phyloP scores from a whole-genome alignment of 1,140 invertebrate genomes.

The Pseudomyrmex gracilis region DNA sequence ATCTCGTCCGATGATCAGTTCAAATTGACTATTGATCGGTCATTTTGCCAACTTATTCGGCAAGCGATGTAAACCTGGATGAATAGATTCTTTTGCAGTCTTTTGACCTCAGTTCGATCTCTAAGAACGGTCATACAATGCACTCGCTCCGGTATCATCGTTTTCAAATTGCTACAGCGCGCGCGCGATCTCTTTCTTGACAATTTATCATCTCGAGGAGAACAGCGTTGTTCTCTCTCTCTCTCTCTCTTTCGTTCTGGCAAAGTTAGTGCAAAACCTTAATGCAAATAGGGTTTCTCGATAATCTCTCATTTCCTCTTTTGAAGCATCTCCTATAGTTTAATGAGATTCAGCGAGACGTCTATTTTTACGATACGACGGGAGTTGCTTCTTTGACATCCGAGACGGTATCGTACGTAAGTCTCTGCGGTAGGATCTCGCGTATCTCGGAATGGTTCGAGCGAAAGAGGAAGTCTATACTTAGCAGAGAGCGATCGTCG shows the following conservation, averaged over 20 bases:
- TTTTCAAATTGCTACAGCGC: too few relatives aligned
- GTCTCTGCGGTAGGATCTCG: constrained; percentile 62
- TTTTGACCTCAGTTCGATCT: too few relatives aligned
- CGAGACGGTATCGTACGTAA: constrained; percentile 67
- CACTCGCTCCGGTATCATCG: too few relatives aligned
- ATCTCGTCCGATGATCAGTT: background rate
- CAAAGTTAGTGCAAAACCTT: too few relatives aligned
- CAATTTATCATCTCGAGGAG: too few relatives aligned
- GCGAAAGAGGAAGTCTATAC: constrained; percentile 76
- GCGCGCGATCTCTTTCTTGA: too few relatives aligned
- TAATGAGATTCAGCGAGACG: constrained; percentile 58
- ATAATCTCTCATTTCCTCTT: background rate
- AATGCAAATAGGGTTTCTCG: too few relatives aligned
- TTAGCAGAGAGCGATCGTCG: constrained; percentile 75
- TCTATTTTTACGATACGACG: constrained; percentile 70
- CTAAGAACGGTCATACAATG: too few relatives aligned
- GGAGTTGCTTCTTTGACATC: constrained; percentile 67
- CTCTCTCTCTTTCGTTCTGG: too few relatives aligned
- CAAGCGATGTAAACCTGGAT: too few relatives aligned
- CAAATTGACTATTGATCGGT: background rate
- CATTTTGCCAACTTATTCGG: background rate
- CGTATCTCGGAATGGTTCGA: constrained; percentile 78
- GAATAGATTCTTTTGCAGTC: too few relatives aligned
- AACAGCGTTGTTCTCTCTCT: too few relatives aligned
- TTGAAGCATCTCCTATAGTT: constrained; percentile 22